phyloP scores from a whole-genome alignment of 1,140 invertebrate species.

The Ruditapes philippinarum region DNA sequence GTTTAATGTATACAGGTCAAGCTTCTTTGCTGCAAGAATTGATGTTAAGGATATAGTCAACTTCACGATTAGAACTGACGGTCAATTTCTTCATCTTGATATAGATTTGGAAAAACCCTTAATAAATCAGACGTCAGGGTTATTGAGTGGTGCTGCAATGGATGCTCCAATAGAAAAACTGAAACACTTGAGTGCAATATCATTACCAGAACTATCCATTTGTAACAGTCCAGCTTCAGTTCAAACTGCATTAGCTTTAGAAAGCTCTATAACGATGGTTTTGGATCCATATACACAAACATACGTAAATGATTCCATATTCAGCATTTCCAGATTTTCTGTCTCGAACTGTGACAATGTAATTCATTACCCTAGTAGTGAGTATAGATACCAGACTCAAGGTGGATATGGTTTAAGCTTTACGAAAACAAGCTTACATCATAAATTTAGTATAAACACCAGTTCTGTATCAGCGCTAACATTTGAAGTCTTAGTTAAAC shows the following conservation, averaged over 20 bases:
- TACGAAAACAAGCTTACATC: constrained; percentile 59
- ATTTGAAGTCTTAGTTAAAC: constrained; percentile 69
- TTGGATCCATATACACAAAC: not conserved
- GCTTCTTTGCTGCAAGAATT: constrained; percentile 54
- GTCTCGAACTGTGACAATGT: constrained; percentile 68
- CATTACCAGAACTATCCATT: constrained; percentile 22
- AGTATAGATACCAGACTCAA: constrained; percentile 50
- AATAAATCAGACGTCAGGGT: constrained; percentile 52
- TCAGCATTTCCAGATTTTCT: constrained; percentile 35
- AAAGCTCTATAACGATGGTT: constrained; percentile 15
- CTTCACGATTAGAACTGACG: constrained; percentile 51
- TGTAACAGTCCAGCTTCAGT: constrained; percentile 29
- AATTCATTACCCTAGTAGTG: constrained; percentile 65
- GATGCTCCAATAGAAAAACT: constrained; percentile 36
- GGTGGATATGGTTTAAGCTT: constrained; percentile 71
- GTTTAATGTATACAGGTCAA: constrained; percentile 59
- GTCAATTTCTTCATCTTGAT: constrained; percentile 62
- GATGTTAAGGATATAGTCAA: not conserved
- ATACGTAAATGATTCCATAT: constrained; percentile 11
- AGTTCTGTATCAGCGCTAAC: constrained; percentile 43
- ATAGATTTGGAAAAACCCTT: constrained; percentile 30
- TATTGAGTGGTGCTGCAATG: constrained; percentile 58
- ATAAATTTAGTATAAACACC: constrained; percentile 61
- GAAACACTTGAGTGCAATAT: not conserved
- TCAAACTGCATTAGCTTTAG: not conserved